Evolutionary conservation across 2,888 invertebrate genomes (phyloP).

Genomic region (Automeris io): DNA sequence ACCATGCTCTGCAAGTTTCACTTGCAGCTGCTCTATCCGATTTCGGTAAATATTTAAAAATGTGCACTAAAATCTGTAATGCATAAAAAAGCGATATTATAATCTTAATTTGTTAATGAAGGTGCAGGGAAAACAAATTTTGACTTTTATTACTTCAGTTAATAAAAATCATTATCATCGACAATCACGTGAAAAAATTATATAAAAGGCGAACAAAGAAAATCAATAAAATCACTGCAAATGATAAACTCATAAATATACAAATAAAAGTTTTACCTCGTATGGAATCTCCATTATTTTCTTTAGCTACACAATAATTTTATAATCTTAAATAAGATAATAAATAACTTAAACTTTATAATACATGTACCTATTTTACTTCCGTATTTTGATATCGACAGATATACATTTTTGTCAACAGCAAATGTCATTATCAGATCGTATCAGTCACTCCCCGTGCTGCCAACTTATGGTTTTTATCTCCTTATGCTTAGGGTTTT

Average conservation of each 20-base stretch:
- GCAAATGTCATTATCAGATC: too few species aligned
- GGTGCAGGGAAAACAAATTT: too few species aligned
- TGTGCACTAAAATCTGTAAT: slow-evolving; percentile 79
- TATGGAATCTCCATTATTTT: slow-evolving; percentile 55
- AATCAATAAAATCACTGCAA: slow-evolving; percentile 7
- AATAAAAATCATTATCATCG: slow-evolving; percentile 11
- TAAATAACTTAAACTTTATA: neutral
- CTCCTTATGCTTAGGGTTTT: too few species aligned
- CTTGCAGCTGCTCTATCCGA: slow-evolving; percentile 81
- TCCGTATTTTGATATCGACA: neutral
- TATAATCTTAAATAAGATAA: neutral
- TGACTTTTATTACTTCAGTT: too few species aligned
- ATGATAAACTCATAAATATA: neutral
- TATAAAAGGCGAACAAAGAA: slow-evolving; percentile 46
- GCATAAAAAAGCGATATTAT: slow-evolving; percentile 6
- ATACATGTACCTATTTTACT: neutral
- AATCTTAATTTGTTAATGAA: neutral
- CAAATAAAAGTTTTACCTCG: slow-evolving; percentile 38
- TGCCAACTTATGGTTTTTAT: too few species aligned
- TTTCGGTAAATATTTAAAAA: slow-evolving; percentile 79
- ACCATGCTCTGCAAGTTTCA: slow-evolving; percentile 81
- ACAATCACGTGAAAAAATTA: slow-evolving; percentile 61
- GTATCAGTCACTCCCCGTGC: too few species aligned
- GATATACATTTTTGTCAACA: too few species aligned
- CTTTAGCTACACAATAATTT: neutral